Conservation (phyloP, 2,797 vertebrate species). For the Pangasius larnaudii region DNA sequence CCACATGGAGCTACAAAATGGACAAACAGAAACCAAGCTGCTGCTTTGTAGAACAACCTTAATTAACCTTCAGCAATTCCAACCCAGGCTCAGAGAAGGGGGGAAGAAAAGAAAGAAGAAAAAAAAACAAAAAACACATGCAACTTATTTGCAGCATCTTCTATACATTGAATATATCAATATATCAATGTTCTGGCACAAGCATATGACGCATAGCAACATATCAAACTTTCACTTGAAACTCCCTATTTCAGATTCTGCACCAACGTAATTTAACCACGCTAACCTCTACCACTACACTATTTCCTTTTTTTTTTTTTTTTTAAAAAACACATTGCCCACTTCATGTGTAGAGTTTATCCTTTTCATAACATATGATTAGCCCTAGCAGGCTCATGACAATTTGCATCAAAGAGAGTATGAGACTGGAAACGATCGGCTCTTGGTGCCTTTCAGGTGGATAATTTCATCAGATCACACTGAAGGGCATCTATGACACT, state of each 20-base stretch:
- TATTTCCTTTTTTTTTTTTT: background rate
- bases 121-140: background rate
- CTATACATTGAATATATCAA: background rate
- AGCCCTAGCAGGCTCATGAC: background rate
- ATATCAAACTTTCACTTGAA: background rate
- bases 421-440: background rate
- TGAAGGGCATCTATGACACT: constrained; percentile 68
- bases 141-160: background rate
- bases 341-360: background rate
- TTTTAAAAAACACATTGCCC: background rate
- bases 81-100: background rate
- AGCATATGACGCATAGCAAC: background rate
- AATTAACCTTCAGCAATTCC: constrained; percentile 19
- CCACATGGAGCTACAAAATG: constrained; percentile 87
- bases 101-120: background rate
- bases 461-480: constrained; percentile 65
- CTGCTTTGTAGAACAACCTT: constrained; percentile 23
- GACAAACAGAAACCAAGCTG: constrained; percentile 23
- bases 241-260: background rate
- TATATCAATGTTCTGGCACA: background rate
- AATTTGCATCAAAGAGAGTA: background rate
- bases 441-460: background rate
- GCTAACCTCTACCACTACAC: background rate
- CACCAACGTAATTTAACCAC: background rate
- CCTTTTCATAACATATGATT: background rate